These are phyloP conservation scores for Sapajus apella DNA, from an alignment of 2,113 vertebrate species.

Conservation along the genomic window DNA sequence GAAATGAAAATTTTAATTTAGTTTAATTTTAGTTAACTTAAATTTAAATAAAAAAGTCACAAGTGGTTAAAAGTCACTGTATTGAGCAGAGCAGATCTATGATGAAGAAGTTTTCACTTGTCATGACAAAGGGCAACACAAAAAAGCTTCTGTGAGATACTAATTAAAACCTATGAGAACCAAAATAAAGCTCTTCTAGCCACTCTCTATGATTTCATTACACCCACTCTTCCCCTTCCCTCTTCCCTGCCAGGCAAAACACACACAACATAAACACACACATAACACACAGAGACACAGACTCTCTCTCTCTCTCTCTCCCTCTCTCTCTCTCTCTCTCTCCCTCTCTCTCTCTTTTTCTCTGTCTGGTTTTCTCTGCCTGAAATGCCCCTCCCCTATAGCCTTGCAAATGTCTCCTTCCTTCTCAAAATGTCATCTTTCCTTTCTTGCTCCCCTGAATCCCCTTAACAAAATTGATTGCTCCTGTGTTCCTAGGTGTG, in stretches of 20 bases:
- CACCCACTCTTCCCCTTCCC: no score
- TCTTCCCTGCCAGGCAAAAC: not conserved
- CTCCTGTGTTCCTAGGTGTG: not conserved
- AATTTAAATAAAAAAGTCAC: not conserved
- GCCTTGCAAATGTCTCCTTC: not conserved
- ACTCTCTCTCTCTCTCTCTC: not conserved
- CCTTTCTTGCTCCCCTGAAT: not conserved
- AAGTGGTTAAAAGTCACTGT: not conserved
- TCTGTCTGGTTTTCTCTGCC: not conserved
- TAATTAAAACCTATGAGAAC: not conserved
- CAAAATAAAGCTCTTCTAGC: not conserved
- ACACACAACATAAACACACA: not conserved
- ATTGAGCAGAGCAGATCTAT: not conserved
- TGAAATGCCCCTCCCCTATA: not conserved
- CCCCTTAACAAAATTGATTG: not conserved
- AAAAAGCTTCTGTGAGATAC: not conserved
- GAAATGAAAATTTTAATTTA: not conserved
- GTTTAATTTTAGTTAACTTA: not conserved
- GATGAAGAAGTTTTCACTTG: not conserved
- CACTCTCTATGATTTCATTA: not conserved
- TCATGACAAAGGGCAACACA: not conserved
- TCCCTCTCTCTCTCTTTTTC: no score
- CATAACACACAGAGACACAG: not conserved
- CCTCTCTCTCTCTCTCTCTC: not conserved
- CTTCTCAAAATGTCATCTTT: not conserved